phyloP scores from a whole-genome alignment of 2,113 vertebrate genomes.

The Axis porcinus region DNA sequence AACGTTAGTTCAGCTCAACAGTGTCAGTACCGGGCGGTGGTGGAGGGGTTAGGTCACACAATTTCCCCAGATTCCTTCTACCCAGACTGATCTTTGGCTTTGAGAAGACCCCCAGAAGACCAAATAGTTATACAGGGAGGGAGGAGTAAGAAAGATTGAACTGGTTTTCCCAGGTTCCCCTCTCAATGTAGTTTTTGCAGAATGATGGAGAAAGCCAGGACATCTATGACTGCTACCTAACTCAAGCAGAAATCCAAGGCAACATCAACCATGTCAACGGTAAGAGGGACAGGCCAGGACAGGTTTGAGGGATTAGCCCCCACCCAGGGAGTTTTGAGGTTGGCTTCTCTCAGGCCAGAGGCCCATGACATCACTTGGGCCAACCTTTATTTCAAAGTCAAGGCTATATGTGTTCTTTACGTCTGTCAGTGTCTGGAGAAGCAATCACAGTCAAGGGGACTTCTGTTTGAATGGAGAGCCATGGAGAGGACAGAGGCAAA shows the following conservation, averaged over 20 bases:
- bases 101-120: background rate
- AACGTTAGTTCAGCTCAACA: background rate
- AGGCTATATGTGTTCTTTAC: background rate
- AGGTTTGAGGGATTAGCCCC: background rate
- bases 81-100: background rate
- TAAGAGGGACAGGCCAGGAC: constrained; percentile 45
- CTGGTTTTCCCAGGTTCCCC: background rate
- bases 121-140: background rate
- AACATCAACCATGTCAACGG: constrained; percentile 81
- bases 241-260: constrained; percentile 84
- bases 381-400: background rate
- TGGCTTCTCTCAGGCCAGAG: background rate
- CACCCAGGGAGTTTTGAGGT: background rate
- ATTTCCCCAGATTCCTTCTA: background rate
- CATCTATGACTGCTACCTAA: constrained; percentile 79
- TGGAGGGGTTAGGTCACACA: background rate
- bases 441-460: background rate
- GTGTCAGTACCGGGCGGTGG: background rate
- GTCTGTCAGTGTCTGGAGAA: background rate
- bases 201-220: constrained; percentile 69
- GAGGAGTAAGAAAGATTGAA: background rate
- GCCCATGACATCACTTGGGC: background rate
- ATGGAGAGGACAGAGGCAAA: background rate
- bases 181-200: constrained; percentile 53
- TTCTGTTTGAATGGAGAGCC: background rate